Conservation (phyloP, 37 sponge, comb jelly and placozoan species). For the Chondrosia reniformis region DNA sequence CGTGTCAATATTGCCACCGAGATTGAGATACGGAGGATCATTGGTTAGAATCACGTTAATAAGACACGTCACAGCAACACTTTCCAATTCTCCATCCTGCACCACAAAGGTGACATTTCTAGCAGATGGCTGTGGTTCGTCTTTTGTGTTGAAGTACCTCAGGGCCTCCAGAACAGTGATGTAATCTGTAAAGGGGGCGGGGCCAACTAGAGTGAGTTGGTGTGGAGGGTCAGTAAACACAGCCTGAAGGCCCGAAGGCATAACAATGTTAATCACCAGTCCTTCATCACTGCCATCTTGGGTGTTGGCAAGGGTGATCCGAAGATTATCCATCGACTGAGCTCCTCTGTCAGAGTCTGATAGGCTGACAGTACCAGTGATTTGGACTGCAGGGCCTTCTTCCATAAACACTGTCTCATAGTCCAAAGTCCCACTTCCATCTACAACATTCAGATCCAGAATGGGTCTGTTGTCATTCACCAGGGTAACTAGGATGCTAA, state of each 20-base stretch:
- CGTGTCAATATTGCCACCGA: constrained; percentile 43
- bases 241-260: background rate
- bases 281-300: constrained; percentile 28
- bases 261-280: background rate
- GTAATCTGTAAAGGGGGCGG: constrained; percentile 14
- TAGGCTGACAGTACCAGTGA: constrained; percentile 20
- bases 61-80: constrained; percentile 5
- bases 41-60: constrained; percentile 28
- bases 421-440: background rate
- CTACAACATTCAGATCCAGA: background rate
- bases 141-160: constrained; percentile 45
- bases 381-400: constrained; percentile 24
- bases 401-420: background rate
- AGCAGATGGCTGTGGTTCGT: constrained; percentile 44
- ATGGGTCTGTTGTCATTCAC: constrained; percentile 66
- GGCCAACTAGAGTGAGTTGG: constrained; percentile 13
- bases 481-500: constrained; percentile 36
- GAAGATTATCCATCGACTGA: constrained; percentile 25
- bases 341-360: constrained; percentile 40
- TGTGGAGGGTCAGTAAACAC: constrained; percentile 1
- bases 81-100: constrained; percentile 37
- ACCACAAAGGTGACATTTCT: constrained; percentile 31
- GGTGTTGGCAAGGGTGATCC: constrained; percentile 4
- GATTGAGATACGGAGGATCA: constrained; percentile 51
- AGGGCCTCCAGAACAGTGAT: constrained; percentile 17